These are phyloP conservation scores for Euwallacea fornicatus DNA, from an alignment of 1,140 invertebrate genomes.

Conservation along the genomic window DNA sequence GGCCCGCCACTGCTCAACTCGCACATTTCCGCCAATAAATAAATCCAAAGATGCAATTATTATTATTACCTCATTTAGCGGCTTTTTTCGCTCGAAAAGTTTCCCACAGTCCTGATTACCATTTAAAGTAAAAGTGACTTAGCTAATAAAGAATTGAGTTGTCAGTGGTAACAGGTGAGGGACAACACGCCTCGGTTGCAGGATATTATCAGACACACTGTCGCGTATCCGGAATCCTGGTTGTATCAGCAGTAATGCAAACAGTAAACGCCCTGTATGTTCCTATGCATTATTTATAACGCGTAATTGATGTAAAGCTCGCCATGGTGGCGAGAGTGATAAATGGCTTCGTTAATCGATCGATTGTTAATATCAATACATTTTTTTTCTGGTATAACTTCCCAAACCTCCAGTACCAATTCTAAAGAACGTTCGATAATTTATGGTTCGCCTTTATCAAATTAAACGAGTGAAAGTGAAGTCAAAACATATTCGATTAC, in stretches of 20 bases:
- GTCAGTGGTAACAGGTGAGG: constrained; percentile 8
- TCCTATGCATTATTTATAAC: neutral
- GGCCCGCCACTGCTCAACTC: no score
- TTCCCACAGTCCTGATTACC: constrained; percentile 1
- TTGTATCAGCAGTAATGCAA: neutral
- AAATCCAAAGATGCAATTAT: no score
- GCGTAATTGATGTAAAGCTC: neutral
- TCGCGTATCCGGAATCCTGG: constrained; percentile 14
- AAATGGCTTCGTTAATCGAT: no score
- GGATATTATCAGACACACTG: neutral
- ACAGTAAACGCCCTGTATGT: no score
- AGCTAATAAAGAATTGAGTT: constrained; percentile 2
- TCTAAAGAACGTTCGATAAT: neutral
- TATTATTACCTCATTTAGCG: no score
- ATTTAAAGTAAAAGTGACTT: constrained; percentile 15
- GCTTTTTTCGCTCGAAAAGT: no score
- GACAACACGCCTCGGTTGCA: neutral
- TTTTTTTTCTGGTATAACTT: no score
- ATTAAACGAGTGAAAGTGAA: constrained; percentile 29
- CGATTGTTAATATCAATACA: no score
- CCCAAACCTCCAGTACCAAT: no score
- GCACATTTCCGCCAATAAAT: no score
- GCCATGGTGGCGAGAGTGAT: neutral
- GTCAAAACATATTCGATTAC: constrained; percentile 26
- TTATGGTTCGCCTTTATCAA: constrained; percentile 13